These are phyloP conservation scores for Python bivittatus DNA, from an alignment of 2,113 vertebrate genomes.

Conservation along the genomic window DNA sequence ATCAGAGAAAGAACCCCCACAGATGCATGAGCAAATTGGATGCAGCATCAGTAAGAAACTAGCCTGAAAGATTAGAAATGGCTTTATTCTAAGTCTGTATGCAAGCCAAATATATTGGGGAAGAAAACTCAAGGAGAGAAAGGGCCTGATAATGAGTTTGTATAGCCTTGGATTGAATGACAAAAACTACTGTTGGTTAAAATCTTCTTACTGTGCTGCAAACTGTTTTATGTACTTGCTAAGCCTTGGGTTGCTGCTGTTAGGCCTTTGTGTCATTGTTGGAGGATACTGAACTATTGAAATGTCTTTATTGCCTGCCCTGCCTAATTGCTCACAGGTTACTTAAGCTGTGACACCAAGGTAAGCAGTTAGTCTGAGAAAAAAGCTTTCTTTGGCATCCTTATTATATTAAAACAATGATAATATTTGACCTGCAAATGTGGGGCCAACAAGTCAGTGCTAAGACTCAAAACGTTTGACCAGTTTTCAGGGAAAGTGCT, in stretches of 20 bases:
- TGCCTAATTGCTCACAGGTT: background rate
- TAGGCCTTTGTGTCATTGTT: background rate
- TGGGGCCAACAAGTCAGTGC: background rate
- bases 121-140: background rate
- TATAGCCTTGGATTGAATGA: background rate
- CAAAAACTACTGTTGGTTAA: background rate
- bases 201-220: background rate
- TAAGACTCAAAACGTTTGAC: background rate
- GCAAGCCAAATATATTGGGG: background rate
- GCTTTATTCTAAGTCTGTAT: background rate
- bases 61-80: background rate
- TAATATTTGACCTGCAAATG: background rate
- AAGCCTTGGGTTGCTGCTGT: background rate
- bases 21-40: background rate
- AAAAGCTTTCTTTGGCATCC: background rate
- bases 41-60: no score
- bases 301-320: background rate
- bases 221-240: background rate
- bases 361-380: background rate
- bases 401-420: no score
- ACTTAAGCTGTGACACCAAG: background rate
- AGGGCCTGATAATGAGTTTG: no score
- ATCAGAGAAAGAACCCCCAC: background rate
- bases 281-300: background rate
- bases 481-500: background rate